These are phyloP conservation scores for Rhynchonycteris naso DNA, from an alignment of 2,797 vertebrate species.

Conservation along the genomic window DNA sequence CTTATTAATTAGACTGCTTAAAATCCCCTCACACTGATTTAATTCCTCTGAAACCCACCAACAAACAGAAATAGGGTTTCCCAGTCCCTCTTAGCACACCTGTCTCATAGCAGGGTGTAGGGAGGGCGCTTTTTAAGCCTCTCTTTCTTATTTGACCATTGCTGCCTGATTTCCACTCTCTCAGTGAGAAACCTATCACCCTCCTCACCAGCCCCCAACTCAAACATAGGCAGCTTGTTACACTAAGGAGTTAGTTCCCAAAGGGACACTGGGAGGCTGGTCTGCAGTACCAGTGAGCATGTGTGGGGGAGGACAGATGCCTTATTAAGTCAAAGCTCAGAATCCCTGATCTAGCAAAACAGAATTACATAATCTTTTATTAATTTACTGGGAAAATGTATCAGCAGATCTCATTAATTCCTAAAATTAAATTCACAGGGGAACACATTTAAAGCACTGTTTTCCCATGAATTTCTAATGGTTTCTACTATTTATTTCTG, in stretches of 20 bases:
- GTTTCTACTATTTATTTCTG: conserved; percentile 28
- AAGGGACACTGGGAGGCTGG: background rate
- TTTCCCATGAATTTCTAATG: conserved; percentile 55
- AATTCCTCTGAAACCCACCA: background rate
- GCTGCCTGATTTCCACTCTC: background rate
- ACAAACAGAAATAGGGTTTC: background rate
- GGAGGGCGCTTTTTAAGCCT: rapidly evolving
- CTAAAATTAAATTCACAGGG: conserved; percentile 53
- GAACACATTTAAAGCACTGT: conserved; percentile 14
- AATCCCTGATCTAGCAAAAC: background rate
- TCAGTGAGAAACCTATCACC: background rate
- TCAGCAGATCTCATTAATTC: conserved; percentile 58
- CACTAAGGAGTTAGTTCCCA: background rate
- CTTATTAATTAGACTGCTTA: background rate
- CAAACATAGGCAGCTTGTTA: background rate
- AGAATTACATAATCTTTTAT: conserved; percentile 28
- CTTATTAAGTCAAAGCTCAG: background rate
- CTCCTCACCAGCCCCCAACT: background rate
- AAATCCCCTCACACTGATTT: background rate
- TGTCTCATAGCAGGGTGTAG: background rate
- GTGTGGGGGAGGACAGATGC: background rate
- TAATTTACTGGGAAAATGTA: conserved; percentile 49
- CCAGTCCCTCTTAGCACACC: background rate
- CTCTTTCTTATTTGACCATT: background rate
- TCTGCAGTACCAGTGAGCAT: background rate